Evolutionary conservation across 2,888 invertebrate genomes (phyloP).

Genomic region (Aporophyla nigra): DNA sequence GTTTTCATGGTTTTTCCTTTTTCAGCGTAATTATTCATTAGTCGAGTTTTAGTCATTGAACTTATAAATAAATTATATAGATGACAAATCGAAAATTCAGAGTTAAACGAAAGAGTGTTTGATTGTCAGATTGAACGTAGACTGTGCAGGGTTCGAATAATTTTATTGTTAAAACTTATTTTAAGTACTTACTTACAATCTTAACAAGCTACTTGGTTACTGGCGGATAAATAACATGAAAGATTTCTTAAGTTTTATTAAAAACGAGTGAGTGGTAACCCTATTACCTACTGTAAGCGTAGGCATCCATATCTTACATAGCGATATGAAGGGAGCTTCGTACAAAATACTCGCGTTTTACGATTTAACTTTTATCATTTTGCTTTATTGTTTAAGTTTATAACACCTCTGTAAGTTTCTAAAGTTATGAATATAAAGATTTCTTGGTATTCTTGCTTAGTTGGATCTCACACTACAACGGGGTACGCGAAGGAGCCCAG

Average conservation of each 20-base stretch:
- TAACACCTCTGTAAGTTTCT: constrained; percentile 22
- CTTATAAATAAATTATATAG: not conserved
- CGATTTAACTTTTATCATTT: constrained; percentile 52
- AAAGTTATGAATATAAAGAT: constrained; percentile 5
- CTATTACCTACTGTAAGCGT: not conserved
- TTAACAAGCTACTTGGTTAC: no score
- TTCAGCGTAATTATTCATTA: no score
- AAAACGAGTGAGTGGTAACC: constrained; percentile 4
- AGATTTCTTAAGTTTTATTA: no score
- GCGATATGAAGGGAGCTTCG: constrained; percentile 11
- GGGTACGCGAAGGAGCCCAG: not conserved
- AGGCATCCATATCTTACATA: not conserved
- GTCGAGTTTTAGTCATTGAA: not conserved
- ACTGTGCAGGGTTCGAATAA: not conserved
- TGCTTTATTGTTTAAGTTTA: constrained; percentile 47
- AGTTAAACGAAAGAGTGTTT: not conserved
- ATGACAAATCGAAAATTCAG: not conserved
- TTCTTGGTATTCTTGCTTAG: constrained; percentile 2
- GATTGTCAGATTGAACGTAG: not conserved
- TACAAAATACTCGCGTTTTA: constrained; percentile 39
- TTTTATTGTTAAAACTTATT: not conserved
- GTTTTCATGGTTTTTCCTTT: no score
- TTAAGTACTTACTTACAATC: not conserved
- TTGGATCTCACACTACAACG: not conserved
- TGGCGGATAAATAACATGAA: no score